These are phyloP conservation scores for Listronotus oregonensis DNA, from an alignment of 1,140 invertebrate species.

Conservation along the genomic window DNA sequence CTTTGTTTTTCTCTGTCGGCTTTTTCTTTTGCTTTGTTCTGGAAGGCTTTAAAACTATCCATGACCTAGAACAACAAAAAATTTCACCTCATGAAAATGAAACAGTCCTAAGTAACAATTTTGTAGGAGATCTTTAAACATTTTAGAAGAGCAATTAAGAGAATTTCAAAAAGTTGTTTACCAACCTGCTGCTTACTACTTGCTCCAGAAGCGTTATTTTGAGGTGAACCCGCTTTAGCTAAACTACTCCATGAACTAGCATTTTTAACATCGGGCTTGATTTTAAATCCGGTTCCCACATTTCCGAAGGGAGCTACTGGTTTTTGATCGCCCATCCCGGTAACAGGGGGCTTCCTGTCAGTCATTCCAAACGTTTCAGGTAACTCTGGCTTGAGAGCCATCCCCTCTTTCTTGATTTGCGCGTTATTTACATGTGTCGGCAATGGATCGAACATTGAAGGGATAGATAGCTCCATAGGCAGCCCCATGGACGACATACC, in stretches of 20 bases:
- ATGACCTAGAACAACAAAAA: slow-evolving; percentile 59
- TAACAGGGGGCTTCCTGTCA: slow-evolving; percentile 28
- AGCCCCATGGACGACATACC: slow-evolving; percentile 60
- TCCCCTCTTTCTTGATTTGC: slow-evolving; percentile 54
- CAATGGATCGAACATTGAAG: slow-evolving; percentile 70
- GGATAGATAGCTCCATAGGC: slow-evolving; percentile 57
- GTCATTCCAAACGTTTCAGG: slow-evolving; percentile 5
- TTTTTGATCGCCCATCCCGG: slow-evolving; percentile 37
- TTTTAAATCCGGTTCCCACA: slow-evolving; percentile 25
- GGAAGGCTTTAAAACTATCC: slow-evolving; percentile 81
- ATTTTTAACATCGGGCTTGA: slow-evolving; percentile 77
- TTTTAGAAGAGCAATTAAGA: too few species aligned
- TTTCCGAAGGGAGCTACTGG: slow-evolving; percentile 59
- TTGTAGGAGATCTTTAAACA: too few species aligned
- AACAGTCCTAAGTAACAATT: too few species aligned
- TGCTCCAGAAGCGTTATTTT: slow-evolving; percentile 62
- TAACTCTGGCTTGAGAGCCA: not conserved
- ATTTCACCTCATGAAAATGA: not conserved
- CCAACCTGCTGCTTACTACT: slow-evolving; percentile 65
- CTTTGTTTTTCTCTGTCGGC: slow-evolving; percentile 85
- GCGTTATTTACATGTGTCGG: slow-evolving; percentile 52
- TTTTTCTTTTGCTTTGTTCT: slow-evolving; percentile 94
- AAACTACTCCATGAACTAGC: slow-evolving; percentile 93
- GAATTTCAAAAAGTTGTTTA: too few species aligned
- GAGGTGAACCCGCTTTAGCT: slow-evolving; percentile 78